These are phyloP conservation scores for Eulithis prunata DNA, from an alignment of 2,888 invertebrate species.

Conservation along the genomic window DNA sequence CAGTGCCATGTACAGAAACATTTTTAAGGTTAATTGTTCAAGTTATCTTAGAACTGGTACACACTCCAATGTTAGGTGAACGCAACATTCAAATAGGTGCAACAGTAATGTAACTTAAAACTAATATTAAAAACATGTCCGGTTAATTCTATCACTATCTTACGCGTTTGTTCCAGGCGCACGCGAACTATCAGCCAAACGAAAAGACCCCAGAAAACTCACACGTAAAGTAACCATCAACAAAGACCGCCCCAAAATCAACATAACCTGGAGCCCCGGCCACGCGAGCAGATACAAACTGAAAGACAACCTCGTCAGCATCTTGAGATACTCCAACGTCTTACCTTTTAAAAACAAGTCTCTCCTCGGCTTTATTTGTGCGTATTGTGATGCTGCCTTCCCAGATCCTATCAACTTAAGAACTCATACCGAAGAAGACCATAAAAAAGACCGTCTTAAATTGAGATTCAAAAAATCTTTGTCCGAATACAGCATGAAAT, in stretches of 20 bases:
- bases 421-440: slow-evolving; percentile 55
- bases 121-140: no score
- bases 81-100: no score
- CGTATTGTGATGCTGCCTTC: slow-evolving; percentile 62
- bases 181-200: slow-evolving; percentile 23
- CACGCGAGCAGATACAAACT: slow-evolving; percentile 61
- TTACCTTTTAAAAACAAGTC: slow-evolving; percentile 69
- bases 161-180: slow-evolving; percentile 14
- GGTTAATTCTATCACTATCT: no score
- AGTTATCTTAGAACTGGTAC: no score
- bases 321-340: slow-evolving; percentile 67
- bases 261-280: slow-evolving; percentile 49
- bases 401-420: slow-evolving; percentile 67
- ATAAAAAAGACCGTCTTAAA: slow-evolving; percentile 56
- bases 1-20: no score
- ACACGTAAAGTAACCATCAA: slow-evolving; percentile 46
- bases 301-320: slow-evolving; percentile 60
- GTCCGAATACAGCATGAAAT: slow-evolving; percentile 55
- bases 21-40: no score
- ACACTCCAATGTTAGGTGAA: no score
- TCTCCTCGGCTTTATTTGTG: slow-evolving; percentile 64
- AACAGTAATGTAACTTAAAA: no score
- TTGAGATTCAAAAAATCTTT: slow-evolving; percentile 64
- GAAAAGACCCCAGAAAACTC: slow-evolving; percentile 34
- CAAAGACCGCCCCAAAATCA: slow-evolving; percentile 46